Evolutionary conservation across 2,113 vertebrate genomes (phyloP).

Genomic region (Pomatorhinus ruficollis): DNA sequence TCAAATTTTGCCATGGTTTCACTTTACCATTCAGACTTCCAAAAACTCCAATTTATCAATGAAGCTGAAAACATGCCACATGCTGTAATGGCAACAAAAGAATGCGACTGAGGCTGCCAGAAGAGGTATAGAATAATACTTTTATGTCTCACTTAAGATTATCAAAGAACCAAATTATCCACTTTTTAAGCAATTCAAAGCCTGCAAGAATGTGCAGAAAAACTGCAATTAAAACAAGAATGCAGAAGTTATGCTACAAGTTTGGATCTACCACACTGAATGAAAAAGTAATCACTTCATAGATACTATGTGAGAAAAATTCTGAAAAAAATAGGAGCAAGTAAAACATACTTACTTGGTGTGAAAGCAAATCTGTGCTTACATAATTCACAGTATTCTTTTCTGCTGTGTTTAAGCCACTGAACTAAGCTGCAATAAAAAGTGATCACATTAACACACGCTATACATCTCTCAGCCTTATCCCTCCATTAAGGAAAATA

Average conservation of each 20-base stretch:
- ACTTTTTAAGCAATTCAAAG: not conserved
- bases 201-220: not conserved
- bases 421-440: slow-evolving; percentile 93
- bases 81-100: accelerated
- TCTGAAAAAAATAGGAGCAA: slow-evolving; percentile 60
- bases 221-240: not conserved
- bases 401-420: slow-evolving; percentile 99
- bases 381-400: slow-evolving; percentile 99
- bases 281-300: not conserved
- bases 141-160: not conserved
- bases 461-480: not conserved
- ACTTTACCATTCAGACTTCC: not conserved
- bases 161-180: not conserved
- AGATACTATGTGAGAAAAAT: not conserved
- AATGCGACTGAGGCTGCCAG: not conserved
- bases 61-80: not conserved
- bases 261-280: not conserved
- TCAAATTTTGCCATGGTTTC: not conserved
- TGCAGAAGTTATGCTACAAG: not conserved
- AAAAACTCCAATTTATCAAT: not conserved
- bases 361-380: slow-evolving; percentile 99
- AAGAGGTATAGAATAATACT: not conserved
- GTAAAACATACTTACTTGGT: slow-evolving; percentile 89
- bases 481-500: not conserved
- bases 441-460: not conserved